Evolutionary conservation across 2,797 vertebrate species (phyloP), one percentile per base, ranked within the genome.

Genomic region (Nannoperca obscura): DNA sequence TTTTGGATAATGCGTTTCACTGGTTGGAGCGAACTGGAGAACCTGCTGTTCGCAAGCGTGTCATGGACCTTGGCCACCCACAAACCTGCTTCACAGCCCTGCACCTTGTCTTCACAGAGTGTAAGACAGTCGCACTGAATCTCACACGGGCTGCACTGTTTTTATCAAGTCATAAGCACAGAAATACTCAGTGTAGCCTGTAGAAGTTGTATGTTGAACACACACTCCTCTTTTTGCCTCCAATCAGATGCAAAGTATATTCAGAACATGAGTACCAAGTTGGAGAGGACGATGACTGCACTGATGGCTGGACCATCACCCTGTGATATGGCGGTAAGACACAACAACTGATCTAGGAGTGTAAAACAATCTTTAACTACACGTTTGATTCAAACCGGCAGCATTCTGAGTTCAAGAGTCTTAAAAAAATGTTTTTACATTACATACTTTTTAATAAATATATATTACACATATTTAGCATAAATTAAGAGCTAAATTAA

Each of bases 11-110:
- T 32, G 95, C 94, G 0, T 9, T 97, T 24, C 54, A 24, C 0
- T 98, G 96, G 96, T 66, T 99, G 72, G 92, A 92, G 72, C 73
- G 69, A 0, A 89, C 90, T 0, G 95, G 93, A 17, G 93, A 93
- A 44, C 46, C 67, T 10, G 24, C 1, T 3, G 69, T 97, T 10
- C 71, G 83, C 14, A 63, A 1, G 17, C 84, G 53, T 0, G 19
- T 95, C 9, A 0, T n/a, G 58, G 66, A 87, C 0, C 74, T 95
- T 0, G 91, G 92, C 6, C 24, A 74, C 1, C 0, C 1, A 0
- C 5, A 49, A 3, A 74, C 20, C 7, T 79, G 94, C 76, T 84
- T 64, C 61, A 38, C 64, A 1, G 71, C 88, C 32, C 87, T 99
- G 2, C 90, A 88, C 2, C 40, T 94, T 7, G 80, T 98, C 79